These are phyloP conservation scores for Cyprinodon tularosa DNA, from an alignment of 2,113 vertebrate genomes.

Conservation along the genomic window DNA sequence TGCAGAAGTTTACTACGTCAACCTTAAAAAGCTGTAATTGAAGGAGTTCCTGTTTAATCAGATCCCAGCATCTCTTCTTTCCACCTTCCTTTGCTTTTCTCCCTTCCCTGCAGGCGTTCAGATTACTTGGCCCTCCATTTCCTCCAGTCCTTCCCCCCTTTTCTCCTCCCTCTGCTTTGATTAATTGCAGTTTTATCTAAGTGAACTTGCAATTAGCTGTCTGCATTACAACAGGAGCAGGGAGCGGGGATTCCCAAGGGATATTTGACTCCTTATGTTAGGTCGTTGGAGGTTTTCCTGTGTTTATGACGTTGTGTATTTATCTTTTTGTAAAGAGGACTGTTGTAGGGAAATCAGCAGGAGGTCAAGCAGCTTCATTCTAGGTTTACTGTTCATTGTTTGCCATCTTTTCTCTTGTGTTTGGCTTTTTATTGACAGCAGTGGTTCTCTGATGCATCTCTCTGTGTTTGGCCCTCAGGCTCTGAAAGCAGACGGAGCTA, in stretches of 20 bases:
- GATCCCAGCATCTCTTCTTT: conserved; percentile 56
- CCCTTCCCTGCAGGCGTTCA: conserved; percentile 45
- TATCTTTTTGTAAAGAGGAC: not conserved
- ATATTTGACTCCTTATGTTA: conserved; percentile 15
- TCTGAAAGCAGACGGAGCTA: not conserved
- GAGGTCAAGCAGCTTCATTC: conserved; percentile 19
- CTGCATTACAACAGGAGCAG: conserved; percentile 60
- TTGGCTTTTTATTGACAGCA: conserved; percentile 10
- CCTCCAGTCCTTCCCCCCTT: conserved; percentile 13
- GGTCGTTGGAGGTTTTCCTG: not conserved
- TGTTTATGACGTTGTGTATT: conserved; percentile 15
- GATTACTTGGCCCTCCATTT: conserved; percentile 33
- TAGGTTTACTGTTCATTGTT: conserved; percentile 9
- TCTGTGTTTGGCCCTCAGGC: conserved; percentile 26
- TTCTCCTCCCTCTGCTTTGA: conserved; percentile 41
- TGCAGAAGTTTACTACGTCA: conserved; percentile 56
- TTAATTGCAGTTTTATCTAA: conserved; percentile 58
- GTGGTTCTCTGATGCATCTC: conserved; percentile 36
- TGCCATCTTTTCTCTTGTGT: not conserved
- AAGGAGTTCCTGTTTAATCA: conserved; percentile 73
- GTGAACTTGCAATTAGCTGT: conserved; percentile 63
- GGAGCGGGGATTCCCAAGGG: conserved; percentile 45
- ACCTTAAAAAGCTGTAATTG: conserved; percentile 65
- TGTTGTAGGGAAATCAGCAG: not conserved
- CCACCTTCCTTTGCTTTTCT: conserved; percentile 23